Evolutionary conservation across 2,888 invertebrate species (phyloP), one percentile per base, ranked within the genome.

Genomic region (Leptinotarsa haldemani): DNA sequence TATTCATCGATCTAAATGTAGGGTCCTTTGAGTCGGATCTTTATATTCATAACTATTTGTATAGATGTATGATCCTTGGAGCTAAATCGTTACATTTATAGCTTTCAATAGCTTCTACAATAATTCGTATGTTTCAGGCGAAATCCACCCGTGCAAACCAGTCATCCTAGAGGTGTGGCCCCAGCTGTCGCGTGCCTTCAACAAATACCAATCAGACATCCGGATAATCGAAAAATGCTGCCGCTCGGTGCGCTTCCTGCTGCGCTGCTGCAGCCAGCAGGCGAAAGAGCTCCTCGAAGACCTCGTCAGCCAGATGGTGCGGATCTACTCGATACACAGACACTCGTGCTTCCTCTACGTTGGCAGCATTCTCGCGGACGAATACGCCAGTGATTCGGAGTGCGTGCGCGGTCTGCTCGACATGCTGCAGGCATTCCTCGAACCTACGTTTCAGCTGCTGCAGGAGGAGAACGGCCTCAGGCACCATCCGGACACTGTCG

Each of bases 401-500:
- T 96, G 96, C 84, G 91, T 95, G 65, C 89, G 92, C 70, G 95
- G 96, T 73, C 90, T 99, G 40, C 87, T 97, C 63, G 92, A 92
- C 81, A 96, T 98, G 94, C 88, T 97, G 80, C 93, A 95, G 86
- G 95, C 95, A 61, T 93, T 96, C 82, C 91, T 95, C 81, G 92
- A 92, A 77, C 93, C 94, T 25, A 94, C 96, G n/a, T 95, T 95
- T 84, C 90, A 90, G 53, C 89, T 97, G 83, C 90, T 98, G 78
- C 94, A 95, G 86, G 92, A 91, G 81, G 91, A 92, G 74, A 91
- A 94, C 83, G 97, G 97, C 0, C 89, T 98, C 63, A 90, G 93
- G 74, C 94, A 97, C 86, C 95, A 99, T 89, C 99, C 99, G 0
- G 99, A 99, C 84, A 99, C 98, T 0, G 97, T 99, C 0, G 99